These are phyloP conservation scores for Leptinotarsa defecta DNA, from an alignment of 1,140 invertebrate species.

Conservation along the genomic window DNA sequence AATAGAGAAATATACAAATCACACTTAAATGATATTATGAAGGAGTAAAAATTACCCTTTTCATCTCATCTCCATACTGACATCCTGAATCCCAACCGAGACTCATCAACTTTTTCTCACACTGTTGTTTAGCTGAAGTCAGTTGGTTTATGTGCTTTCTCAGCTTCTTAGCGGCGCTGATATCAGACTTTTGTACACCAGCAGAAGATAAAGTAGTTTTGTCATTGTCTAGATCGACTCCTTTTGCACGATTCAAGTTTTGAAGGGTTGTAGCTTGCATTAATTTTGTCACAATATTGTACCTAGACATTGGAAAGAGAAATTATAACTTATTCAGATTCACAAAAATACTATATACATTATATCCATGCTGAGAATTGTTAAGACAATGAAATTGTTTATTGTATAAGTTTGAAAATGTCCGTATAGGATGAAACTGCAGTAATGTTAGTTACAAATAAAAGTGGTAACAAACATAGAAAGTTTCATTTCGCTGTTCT, in stretches of 20 bases:
- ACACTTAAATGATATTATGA: not conserved
- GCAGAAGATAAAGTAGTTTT: slow-evolving; percentile 59
- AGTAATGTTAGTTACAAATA: too few species aligned
- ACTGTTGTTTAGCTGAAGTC: slow-evolving; percentile 80
- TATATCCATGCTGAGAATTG: too few species aligned
- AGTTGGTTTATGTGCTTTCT: slow-evolving; percentile 81
- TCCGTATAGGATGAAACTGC: too few species aligned
- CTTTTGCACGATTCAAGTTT: slow-evolving; percentile 84
- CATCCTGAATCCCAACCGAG: slow-evolving; percentile 81
- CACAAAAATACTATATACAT: too few species aligned
- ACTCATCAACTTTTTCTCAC: slow-evolving; percentile 76
- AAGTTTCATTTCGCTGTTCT: too few species aligned
- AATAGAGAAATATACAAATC: too few species aligned
- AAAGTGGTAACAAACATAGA: too few species aligned
- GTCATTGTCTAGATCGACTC: slow-evolving; percentile 74
- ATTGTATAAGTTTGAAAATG: too few species aligned
- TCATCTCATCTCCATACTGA: slow-evolving; percentile 57
- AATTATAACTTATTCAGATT: slow-evolving; percentile 25
- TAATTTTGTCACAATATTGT: slow-evolving; percentile 87
- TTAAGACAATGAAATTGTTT: too few species aligned
- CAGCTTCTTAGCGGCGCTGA: slow-evolving; percentile 71
- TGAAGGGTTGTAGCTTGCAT: slow-evolving; percentile 92
- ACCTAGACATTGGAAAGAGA: slow-evolving; percentile 58
- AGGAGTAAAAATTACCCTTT: slow-evolving; percentile 34
- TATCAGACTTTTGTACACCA: slow-evolving; percentile 68